Conservation (phyloP, 2,888 invertebrate genomes). For the Mactromeris polynyma region DNA sequence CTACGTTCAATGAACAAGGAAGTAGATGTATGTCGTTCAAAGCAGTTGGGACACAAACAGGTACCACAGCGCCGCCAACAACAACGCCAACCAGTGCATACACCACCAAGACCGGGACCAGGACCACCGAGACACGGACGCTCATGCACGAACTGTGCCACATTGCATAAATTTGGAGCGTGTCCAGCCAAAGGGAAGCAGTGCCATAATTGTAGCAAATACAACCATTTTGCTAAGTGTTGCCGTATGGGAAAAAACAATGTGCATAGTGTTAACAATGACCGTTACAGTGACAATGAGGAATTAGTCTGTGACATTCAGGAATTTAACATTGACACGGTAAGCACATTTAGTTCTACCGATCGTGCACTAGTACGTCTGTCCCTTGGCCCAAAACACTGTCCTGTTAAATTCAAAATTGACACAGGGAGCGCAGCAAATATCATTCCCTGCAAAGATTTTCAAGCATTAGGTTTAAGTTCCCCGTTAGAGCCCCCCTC, state of each 20-base stretch:
- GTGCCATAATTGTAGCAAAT: neutral
- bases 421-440: constrained; percentile 18
- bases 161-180: neutral
- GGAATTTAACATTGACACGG: no score
- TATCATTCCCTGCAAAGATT: neutral
- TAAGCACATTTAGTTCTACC: neutral
- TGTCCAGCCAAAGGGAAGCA: neutral
- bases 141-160: neutral
- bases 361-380: constrained; percentile 17
- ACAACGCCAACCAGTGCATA: no score
- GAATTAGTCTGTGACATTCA: constrained; percentile 19
- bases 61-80: no score
- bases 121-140: neutral
- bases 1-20: no score
- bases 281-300: neutral
- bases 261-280: neutral
- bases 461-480: neutral
- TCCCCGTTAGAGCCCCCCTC: neutral
- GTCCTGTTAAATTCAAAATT: constrained; percentile 24
- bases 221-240: neutral
- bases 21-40: no score
- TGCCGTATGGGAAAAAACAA: neutral
- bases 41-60: no score
- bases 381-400: constrained; percentile 3
- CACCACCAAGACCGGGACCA: neutral